Base-by-base conservation (phyloP, 2,797 vertebrate genomes). In the Geotria australis region DNA sequence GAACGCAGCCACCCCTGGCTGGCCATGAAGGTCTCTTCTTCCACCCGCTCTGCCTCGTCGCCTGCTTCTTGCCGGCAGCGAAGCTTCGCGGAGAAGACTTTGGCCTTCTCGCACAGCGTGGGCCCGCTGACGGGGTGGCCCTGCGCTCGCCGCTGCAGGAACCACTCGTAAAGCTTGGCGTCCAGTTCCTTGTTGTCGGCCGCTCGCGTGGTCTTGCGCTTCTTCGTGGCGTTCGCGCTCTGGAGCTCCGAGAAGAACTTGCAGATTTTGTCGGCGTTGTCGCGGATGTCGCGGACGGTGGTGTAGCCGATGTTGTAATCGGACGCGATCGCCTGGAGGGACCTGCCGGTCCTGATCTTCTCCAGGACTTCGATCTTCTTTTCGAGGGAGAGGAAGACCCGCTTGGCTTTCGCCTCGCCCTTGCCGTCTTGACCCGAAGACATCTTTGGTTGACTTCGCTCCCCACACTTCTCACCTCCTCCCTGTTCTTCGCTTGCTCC, bases 301-400 rank as follows among this genome's bases (percentile, higher is more conserved):
- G 57, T 65, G n/a, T 67, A 64, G 57, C 60, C 62, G 56, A 65
- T 62, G 57, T 59, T 60, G 61, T 61, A 65, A 59, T 67, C 60
- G 63, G 59, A 58, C 59, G 60, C 61, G 56, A 65, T 57, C 58
- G 24, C 64, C 63, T 62, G 62, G 57, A 64, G 58, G 58, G 64
- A 62, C 49, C 6, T 4, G 47, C 62, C 62, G 24, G 60, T 59
- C 62, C 67, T 61, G 57, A 60, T 65, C 57, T 60, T 62, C 46
- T 59, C 62, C 57, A 65, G 59, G 57, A 62, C 57, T 47, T 64
- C 65, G 61, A 65, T 63, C 60, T 67, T 68, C 24, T 38, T 38
- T 38, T 38, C 24, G 4, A 38, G 24, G 4, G 24, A 38, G 38
- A 38, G 24, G 24, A 38, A 38, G 24, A 38, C 24, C 38, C 24